Base-by-base conservation (phyloP, 2,888 invertebrate species). In the Noctua janthina region DNA sequence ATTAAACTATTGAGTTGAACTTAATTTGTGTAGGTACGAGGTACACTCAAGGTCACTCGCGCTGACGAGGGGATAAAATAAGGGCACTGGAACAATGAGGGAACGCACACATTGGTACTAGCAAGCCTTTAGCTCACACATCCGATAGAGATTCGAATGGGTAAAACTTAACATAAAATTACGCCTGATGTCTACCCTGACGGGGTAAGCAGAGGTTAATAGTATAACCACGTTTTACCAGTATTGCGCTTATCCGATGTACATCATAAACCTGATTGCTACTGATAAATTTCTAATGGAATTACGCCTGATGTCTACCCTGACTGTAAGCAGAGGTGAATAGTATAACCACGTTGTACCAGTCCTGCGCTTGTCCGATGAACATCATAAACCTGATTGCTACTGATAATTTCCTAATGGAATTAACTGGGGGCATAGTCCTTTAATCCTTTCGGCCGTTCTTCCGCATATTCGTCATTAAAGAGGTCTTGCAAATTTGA, bases 31-130 rank as follows among this genome's bases (percentile, higher is more conserved):
- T 7, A 7, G 43, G 43, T 35, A 59, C 71, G 46, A 72, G 62
- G 62, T 77, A 72, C 51, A 59, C 68, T 77, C 84, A 84, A 84
- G 84, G 84, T 84, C 74, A 76, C 5, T 66, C 8, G 62, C 4
- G 39, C 72, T 54, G 62, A 43, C 64, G 62, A 78, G 83, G 82
- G 82, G 83, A 73, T 49, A 49, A 20, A 78, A 69, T 83, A 78
- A 73, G 83, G 78, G 83, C 82, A 82, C 39, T 69, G 39, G 80
- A 54, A 46, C 70, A 69, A 39, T 73, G 74, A 56, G 54, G 46
- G 73, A 70, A 74, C 81, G 76, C 75, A 75, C 73, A 73, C 80
- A 51, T 66, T 80, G 29, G 1, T 20, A 51, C 59, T 43, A 76
- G 20, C 17, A 46, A 46, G 46, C 46, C 17, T n/a, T 15, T 68